Conservation (phyloP, 2,888 invertebrate species). For the Caenorhabditis drosophilae region DNA sequence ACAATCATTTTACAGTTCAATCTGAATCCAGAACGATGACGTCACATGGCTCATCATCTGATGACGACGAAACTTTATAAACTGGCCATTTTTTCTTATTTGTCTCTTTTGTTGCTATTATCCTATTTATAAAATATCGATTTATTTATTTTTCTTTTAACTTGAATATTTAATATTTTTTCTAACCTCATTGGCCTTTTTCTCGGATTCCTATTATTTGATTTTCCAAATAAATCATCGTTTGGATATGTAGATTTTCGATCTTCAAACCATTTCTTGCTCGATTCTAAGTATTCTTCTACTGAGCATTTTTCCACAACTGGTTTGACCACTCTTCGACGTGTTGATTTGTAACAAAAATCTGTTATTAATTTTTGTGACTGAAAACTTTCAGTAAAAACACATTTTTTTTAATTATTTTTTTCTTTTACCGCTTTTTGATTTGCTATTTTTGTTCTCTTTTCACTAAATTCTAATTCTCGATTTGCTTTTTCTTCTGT, state of each 20-base stretch:
- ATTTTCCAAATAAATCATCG: too few relatives aligned
- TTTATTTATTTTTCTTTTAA: too few relatives aligned
- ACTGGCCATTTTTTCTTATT: neutral
- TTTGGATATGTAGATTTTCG: too few relatives aligned
- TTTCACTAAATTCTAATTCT: constrained; percentile 7
- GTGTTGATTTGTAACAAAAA: constrained; percentile 14
- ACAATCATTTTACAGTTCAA: too few relatives aligned
- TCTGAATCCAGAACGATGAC: too few relatives aligned
- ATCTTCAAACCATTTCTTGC: constrained; percentile 8
- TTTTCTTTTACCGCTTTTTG: constrained; percentile 3
- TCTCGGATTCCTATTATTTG: too few relatives aligned
- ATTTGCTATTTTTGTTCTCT: neutral
- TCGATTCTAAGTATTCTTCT: neutral
- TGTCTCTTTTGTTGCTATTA: neutral
- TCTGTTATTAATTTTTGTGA: constrained; percentile 23
- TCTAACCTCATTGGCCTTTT: neutral
- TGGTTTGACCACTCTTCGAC: constrained; percentile 1
- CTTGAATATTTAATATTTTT: neutral
- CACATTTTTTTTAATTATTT: neutral
- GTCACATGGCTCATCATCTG: too few relatives aligned
- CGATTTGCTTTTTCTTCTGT: constrained; percentile 5
- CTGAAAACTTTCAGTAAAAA: constrained; percentile 14
- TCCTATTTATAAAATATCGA: neutral
- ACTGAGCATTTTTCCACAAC: constrained; percentile 3
- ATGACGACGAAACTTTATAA: too few relatives aligned